Conservation (phyloP, 2,113 vertebrate genomes). For the Mormyrus lacerda region DNA sequence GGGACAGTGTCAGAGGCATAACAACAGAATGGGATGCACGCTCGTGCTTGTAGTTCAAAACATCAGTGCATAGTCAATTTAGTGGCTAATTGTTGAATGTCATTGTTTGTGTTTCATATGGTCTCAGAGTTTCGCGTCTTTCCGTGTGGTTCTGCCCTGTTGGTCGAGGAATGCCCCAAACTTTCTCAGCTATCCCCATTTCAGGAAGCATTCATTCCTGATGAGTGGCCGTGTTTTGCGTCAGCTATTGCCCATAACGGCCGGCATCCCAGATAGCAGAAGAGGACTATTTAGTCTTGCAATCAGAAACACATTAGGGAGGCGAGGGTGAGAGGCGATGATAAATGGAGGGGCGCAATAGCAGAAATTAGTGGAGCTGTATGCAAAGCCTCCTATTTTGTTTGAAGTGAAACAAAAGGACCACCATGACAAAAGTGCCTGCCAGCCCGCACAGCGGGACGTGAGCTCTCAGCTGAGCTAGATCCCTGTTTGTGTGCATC, state of each 20-base stretch:
- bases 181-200: neutral
- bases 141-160: neutral
- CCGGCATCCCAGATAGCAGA: slow-evolving; percentile 43
- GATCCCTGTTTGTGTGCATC: slow-evolving; percentile 4
- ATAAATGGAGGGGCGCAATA: slow-evolving; percentile 41
- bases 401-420: slow-evolving; percentile 67
- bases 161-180: neutral
- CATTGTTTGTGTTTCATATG: neutral
- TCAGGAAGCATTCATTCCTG: neutral
- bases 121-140: neutral
- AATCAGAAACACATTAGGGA: slow-evolving; percentile 47
- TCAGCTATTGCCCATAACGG: slow-evolving; percentile 38
- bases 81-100: neutral
- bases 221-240: neutral
- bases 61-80: neutral
- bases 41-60: neutral
- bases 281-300: slow-evolving; percentile 42
- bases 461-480: slow-evolving; percentile 36
- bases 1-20: neutral
- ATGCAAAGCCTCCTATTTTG: slow-evolving; percentile 62
- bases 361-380: slow-evolving; percentile 62
- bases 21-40: neutral
- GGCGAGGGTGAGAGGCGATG: slow-evolving; percentile 47
- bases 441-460: slow-evolving; percentile 57
- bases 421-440: slow-evolving; percentile 62